These are phyloP conservation scores for Oreochromis niloticus DNA, from an alignment of 2,113 vertebrate genomes.

Conservation along the genomic window DNA sequence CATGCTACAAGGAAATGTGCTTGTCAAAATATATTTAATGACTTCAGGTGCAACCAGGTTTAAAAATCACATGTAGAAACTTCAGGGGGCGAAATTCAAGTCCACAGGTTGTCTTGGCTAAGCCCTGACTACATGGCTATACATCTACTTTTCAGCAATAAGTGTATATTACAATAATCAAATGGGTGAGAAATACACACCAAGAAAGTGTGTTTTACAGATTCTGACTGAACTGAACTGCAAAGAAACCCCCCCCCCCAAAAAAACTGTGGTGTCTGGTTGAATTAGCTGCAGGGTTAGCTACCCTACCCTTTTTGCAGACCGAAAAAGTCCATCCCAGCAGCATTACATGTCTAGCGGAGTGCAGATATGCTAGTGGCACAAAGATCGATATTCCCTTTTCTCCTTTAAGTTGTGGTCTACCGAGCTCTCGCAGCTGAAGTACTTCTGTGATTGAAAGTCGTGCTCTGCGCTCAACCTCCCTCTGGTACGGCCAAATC, in stretches of 20 bases:
- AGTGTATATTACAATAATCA: constrained; percentile 10
- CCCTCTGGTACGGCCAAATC: constrained; percentile 13
- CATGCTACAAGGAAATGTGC: constrained; percentile 25
- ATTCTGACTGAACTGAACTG: background rate
- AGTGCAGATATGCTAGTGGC: background rate
- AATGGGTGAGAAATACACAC: background rate
- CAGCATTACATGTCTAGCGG: background rate
- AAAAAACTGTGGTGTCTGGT: background rate
- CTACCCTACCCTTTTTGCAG: background rate
- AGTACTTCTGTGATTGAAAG: constrained; percentile 18
- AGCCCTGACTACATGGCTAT: background rate
- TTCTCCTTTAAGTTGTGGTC: background rate
- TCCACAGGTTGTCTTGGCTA: background rate
- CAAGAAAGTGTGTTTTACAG: background rate
- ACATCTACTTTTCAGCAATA: background rate
- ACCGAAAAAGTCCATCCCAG: background rate
- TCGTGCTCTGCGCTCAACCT: constrained; percentile 8
- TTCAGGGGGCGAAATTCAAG: background rate
- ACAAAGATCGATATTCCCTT: constrained; percentile 10
- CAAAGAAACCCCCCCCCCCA: background rate
- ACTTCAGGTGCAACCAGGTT: background rate
- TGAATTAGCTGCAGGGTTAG: background rate
- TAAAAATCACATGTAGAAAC: background rate
- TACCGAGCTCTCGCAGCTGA: constrained; percentile 9
- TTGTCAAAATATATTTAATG: constrained; percentile 39